phyloP scores from a whole-genome alignment of 2,797 vertebrate species.

The Melanotaenia nigrans region DNA sequence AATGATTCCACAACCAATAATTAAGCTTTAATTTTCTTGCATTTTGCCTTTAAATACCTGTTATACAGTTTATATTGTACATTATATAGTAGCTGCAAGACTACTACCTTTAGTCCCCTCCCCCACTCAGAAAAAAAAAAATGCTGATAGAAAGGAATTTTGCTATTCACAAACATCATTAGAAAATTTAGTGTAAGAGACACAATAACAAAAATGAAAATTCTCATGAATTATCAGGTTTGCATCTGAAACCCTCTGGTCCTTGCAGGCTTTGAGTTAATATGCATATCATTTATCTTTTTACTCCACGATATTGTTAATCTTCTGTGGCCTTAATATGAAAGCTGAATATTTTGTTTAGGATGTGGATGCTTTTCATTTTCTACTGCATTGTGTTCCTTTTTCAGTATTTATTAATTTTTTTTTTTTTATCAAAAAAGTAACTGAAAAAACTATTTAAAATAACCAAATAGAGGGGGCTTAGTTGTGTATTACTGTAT shows the following conservation, averaged over 20 bases:
- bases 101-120: background rate
- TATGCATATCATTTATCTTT: conserved; percentile 51
- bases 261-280: conserved; percentile 31
- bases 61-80: background rate
- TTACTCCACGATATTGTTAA: conserved; percentile 44
- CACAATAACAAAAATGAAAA: conserved; percentile 5
- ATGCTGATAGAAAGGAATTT: background rate
- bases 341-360: conserved; percentile 42
- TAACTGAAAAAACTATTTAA: background rate
- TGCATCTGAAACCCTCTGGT: conserved; percentile 40
- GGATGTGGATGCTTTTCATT: conserved; percentile 2
- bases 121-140: background rate
- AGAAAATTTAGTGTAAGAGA: conserved; percentile 1
- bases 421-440: background rate
- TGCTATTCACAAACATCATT: background rate
- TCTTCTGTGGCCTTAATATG: conserved; percentile 35
- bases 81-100: background rate
- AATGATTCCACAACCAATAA: background rate
- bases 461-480: background rate
- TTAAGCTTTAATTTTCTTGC: background rate
- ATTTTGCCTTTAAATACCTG: background rate
- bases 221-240: conserved; percentile 34
- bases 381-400: background rate
- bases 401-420: background rate
- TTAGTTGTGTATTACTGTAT: background rate